Percentiles rank a stretch among this genome's conserved stretches.
Conservation (phyloP, 64 coral and sea anemone genomes). For the Trachythela sp. region DNA sequence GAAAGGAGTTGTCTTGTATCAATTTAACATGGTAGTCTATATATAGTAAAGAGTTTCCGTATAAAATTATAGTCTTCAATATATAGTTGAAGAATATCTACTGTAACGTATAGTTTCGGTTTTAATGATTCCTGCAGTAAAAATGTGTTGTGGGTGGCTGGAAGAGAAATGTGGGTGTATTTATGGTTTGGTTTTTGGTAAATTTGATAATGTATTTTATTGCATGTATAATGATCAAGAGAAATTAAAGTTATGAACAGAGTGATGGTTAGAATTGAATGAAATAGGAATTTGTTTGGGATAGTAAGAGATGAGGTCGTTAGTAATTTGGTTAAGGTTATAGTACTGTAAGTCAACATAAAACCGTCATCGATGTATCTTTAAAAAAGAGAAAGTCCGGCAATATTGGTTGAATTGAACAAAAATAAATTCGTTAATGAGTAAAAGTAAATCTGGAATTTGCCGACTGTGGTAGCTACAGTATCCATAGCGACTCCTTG, state of each 20-base stretch:
- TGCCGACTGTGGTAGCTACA: conserved; percentile 10
- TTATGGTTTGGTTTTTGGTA: too few species aligned
- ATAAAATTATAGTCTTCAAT: neutral
- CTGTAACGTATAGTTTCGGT: too few species aligned
- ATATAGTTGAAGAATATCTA: too few species aligned
- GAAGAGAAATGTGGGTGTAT: too few species aligned
- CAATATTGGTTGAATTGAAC: neutral
- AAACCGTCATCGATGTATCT: neutral
- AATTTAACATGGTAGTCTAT: too few species aligned
- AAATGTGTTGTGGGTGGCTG: too few species aligned
- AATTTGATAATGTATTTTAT: too few species aligned
- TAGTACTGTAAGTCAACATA: neutral
- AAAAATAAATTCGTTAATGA: neutral
- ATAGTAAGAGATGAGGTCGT: neutral
- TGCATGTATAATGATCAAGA: too few species aligned
- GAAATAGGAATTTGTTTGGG: too few species aligned
- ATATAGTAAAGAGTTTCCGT: neutral
- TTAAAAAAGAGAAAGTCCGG: neutral
- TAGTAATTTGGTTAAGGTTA: neutral
- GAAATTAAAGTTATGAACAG: neutral
- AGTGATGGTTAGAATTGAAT: too few species aligned
- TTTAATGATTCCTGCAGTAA: too few species aligned
- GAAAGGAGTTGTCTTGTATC: too few species aligned
- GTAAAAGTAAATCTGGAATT: neutral
- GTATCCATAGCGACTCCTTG: conserved; percentile 21